Conservation (phyloP, 2,888 invertebrate species). For the Diarsia rubi region DNA sequence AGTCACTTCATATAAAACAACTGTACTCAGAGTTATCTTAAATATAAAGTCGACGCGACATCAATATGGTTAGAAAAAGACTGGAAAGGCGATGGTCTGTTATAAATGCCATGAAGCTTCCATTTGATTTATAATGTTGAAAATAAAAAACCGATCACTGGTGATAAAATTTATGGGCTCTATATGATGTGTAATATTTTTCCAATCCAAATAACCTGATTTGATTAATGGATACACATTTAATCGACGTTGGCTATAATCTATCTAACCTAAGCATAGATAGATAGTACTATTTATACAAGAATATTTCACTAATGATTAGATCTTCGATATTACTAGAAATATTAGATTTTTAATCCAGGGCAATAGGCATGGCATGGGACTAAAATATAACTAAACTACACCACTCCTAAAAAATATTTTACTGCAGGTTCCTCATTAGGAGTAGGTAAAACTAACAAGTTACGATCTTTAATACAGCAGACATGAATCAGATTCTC, state of each 20-base stretch:
- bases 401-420: no score
- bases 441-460: background rate
- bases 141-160: background rate
- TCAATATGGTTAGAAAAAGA: background rate
- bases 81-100: background rate
- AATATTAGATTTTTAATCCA: background rate
- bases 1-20: background rate
- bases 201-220: background rate
- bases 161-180: background rate
- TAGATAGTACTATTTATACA: no score
- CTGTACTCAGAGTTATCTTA: no score
- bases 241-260: background rate
- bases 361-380: no score
- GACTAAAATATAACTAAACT: no score
- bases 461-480: background rate
- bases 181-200: background rate
- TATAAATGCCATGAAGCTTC: background rate
- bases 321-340: no score
- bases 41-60: background rate
- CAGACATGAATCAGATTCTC: background rate
- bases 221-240: slow-evolving; percentile 6
- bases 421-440: background rate
- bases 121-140: slow-evolving; percentile 22
- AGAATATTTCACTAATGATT: no score
- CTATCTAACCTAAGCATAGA: background rate